phyloP scores from a whole-genome alignment of 1,140 invertebrate species.

The Neotoxoptera formosana region DNA sequence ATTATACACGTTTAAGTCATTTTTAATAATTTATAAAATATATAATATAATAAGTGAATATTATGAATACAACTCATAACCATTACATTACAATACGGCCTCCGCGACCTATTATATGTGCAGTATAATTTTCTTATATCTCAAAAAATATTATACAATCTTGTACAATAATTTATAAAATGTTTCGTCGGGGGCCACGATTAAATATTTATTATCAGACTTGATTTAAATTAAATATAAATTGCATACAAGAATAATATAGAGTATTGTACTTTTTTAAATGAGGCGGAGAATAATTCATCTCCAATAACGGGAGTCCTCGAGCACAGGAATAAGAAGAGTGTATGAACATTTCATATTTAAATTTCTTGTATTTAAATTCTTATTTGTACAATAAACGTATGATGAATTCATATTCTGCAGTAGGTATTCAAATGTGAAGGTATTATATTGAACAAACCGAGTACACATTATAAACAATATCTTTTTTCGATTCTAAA shows the following conservation, averaged over 20 bases:
- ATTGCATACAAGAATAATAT: not conserved
- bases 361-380: not conserved
- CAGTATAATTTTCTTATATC: not conserved
- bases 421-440: not conserved
- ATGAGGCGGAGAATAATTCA: not conserved
- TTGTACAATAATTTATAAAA: not conserved
- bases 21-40: not conserved
- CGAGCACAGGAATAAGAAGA: not conserved
- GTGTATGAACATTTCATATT: not conserved
- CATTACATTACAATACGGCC: not conserved
- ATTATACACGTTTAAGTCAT: not conserved
- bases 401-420: not conserved
- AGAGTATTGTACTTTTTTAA: not conserved
- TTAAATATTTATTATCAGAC: not conserved
- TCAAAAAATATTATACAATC: not conserved
- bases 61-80: not conserved
- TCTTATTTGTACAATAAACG: not conserved
- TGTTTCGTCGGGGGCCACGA: not conserved
- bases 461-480: not conserved
- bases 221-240: not conserved
- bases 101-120: not conserved
- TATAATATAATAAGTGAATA: not conserved
- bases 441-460: constrained; percentile 17
- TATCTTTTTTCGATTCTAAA: constrained; percentile 10
- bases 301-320: not conserved